Conservation (phyloP, 2,113 vertebrate genomes). For the Cebidichthys violaceus region DNA sequence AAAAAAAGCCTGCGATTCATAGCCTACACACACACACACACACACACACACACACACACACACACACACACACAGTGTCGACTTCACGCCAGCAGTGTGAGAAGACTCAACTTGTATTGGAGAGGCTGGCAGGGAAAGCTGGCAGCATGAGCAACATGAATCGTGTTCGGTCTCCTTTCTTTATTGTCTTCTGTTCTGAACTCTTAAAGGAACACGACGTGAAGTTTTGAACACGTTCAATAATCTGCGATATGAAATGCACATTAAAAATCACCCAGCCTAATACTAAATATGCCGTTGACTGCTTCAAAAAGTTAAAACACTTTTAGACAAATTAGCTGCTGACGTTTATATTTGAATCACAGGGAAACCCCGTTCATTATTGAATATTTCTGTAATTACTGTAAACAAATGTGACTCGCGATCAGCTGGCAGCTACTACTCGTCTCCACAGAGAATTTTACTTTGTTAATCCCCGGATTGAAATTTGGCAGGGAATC, state of each 20-base stretch:
- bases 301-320: background rate
- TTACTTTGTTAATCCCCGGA: conserved; percentile 1
- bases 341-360: background rate
- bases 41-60: conserved; percentile 29
- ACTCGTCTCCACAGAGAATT: background rate
- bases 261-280: background rate
- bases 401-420: background rate
- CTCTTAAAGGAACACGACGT: background rate
- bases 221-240: background rate
- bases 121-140: conserved; percentile 27
- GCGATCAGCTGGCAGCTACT: background rate
- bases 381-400: background rate
- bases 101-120: conserved; percentile 37
- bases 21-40: conserved; percentile 10
- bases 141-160: conserved; percentile 27
- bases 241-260: background rate
- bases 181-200: background rate
- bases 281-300: background rate
- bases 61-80: conserved; percentile 30
- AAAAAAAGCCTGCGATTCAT: conserved; percentile 48
- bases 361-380: background rate
- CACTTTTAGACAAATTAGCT: background rate
- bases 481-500: background rate
- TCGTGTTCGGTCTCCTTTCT: conserved; percentile 1
- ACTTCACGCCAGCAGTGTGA: conserved; percentile 42